Percentiles rank a stretch among this genome's conserved stretches.
Conservation (phyloP, 2,797 vertebrate species). For the Otolemur crassicaudatus region DNA sequence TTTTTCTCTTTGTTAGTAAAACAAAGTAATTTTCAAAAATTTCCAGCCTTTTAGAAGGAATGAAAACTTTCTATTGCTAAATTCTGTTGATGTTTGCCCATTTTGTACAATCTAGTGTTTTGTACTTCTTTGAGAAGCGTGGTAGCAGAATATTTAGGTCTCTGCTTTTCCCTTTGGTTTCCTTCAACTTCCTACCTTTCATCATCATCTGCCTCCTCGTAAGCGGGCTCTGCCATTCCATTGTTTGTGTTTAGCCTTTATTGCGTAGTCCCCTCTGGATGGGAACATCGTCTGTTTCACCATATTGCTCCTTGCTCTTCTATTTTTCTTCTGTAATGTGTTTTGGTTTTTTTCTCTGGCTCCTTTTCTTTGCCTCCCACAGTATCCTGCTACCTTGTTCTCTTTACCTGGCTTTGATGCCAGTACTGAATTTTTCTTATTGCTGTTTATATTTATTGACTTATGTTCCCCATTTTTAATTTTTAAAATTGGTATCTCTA, state of each 20-base stretch:
- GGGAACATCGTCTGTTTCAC: not conserved
- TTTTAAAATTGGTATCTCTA: not conserved
- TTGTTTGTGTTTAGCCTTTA: not conserved
- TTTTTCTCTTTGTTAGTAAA: not conserved
- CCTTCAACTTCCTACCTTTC: not conserved
- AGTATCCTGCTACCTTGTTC: not conserved
- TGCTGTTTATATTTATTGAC: not conserved
- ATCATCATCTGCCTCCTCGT: not conserved
- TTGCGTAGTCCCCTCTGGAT: not conserved
- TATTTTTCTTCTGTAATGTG: not conserved
- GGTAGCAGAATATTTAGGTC: not conserved
- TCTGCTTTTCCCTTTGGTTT: not conserved
- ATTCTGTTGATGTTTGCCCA: not conserved
- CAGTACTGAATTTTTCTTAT: not conserved
- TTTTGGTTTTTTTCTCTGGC: not conserved
- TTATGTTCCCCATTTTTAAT: not conserved
- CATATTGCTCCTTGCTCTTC: not conserved
- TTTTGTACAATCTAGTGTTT: not conserved
- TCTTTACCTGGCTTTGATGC: conserved; percentile 26
- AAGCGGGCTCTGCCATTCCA: not conserved
- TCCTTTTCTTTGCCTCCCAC: not conserved
- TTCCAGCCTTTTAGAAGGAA: not conserved
- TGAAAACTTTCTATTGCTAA: not conserved
- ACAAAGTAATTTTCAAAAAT: conserved; percentile 6
- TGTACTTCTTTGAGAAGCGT: not conserved